These are phyloP conservation scores for Brachyhypopomus gauderio DNA, from an alignment of 2,113 vertebrate genomes.

Conservation along the genomic window DNA sequence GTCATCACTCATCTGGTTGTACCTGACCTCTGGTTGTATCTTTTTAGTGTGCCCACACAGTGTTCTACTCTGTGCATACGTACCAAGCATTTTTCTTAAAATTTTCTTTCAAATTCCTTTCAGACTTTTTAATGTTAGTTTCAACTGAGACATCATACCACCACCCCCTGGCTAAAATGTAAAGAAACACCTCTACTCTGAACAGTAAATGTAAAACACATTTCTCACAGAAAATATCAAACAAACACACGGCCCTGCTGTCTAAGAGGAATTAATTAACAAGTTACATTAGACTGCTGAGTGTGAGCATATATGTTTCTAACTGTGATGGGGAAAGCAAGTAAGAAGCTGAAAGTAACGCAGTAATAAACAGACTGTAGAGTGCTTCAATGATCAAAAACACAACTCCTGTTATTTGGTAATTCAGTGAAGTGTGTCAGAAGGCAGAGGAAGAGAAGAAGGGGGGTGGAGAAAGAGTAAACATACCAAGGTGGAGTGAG, in stretches of 20 bases:
- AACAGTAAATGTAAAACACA: background rate
- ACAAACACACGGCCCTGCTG: constrained; percentile 8
- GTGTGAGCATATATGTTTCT: constrained; percentile 31
- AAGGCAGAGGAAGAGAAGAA: background rate
- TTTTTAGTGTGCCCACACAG: background rate
- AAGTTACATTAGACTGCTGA: constrained; percentile 23
- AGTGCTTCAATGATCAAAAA: constrained; percentile 24
- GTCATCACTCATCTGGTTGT: constrained; percentile 9
- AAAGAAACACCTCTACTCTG: constrained; percentile 4
- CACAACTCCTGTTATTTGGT: background rate
- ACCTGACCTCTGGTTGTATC: background rate
- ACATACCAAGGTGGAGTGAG: background rate
- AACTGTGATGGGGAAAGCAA: constrained; percentile 32
- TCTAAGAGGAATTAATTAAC: constrained; percentile 46
- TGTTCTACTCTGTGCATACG: background rate
- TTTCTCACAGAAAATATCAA: background rate
- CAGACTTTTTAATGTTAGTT: background rate
- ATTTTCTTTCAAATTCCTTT: constrained; percentile 9
- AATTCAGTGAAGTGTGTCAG: background rate
- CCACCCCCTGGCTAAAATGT: background rate
- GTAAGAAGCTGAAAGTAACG: constrained; percentile 9
- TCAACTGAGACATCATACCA: background rate
- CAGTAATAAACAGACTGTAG: constrained; percentile 23
- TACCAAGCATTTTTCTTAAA: constrained; percentile 25
- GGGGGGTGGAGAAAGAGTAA: background rate